Evolutionary conservation across 2,113 vertebrate genomes (phyloP).

Genomic region (Ictalurus punctatus): DNA sequence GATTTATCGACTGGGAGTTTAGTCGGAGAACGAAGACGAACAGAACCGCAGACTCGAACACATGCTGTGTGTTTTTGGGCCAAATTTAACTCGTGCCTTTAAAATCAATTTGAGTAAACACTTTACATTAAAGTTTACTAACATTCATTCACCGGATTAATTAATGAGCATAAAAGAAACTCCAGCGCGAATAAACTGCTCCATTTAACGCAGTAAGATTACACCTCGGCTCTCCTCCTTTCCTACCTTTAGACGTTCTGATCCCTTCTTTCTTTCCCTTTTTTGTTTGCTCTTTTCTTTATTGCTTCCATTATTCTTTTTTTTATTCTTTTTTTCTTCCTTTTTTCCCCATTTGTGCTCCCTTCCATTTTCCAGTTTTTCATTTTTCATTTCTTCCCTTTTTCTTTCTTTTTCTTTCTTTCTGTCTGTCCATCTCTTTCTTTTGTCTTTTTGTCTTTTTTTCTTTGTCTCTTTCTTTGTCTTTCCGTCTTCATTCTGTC

Average conservation of each 20-base stretch:
- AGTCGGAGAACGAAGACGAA: background rate
- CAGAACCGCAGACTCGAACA: background rate
- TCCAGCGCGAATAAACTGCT: background rate
- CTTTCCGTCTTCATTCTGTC: background rate
- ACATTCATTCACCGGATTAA: background rate
- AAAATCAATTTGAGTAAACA: background rate
- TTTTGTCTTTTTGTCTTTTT: background rate
- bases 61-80: background rate
- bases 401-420: background rate
- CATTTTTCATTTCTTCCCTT: background rate
- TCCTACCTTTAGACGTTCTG: background rate
- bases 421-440: background rate
- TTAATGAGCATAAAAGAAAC: background rate
- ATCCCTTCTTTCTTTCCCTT: background rate
- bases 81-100: background rate
- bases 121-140: background rate
- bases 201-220: background rate
- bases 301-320: too few relatives aligned
- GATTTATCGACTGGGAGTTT: background rate
- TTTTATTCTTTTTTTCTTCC: background rate
- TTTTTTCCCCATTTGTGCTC: background rate
- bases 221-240: background rate
- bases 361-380: background rate
- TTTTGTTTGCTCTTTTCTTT: background rate
- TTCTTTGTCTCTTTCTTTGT: background rate